Evolutionary conservation across 1,140 invertebrate species (phyloP).

Genomic region (Brachystomella parvula): DNA sequence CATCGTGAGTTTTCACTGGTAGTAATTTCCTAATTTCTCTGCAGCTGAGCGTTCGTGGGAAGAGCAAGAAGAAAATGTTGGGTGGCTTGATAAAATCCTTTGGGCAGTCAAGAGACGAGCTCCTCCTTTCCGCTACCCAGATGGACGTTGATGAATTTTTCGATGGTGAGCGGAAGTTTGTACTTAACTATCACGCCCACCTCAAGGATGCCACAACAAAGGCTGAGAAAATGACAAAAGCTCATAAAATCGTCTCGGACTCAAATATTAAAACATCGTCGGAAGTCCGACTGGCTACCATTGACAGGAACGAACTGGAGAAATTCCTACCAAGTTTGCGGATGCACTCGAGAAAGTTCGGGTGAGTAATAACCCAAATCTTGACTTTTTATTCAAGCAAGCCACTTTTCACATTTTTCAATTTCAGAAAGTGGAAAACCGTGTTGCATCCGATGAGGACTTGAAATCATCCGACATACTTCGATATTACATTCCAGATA

Average conservation of each 20-base stretch:
- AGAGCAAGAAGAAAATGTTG: conserved; percentile 64
- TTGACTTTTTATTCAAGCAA: not conserved
- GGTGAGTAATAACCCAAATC: conserved; percentile 52
- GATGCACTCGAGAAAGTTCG: conserved; percentile 90
- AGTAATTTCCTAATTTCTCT: not conserved
- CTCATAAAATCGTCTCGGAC: conserved; percentile 92
- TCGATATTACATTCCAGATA: conserved; percentile 94
- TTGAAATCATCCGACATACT: conserved; percentile 94
- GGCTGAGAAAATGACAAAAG: conserved; percentile 85
- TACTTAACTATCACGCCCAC: conserved; percentile 89
- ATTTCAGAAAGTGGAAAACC: conserved; percentile 79
- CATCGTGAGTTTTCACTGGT: conserved; percentile 9
- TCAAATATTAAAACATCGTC: conserved; percentile 93
- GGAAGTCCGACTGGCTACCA: conserved; percentile 76
- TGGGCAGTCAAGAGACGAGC: conserved; percentile 88
- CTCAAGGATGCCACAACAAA: conserved; percentile 85
- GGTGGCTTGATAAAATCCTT: conserved; percentile 71
- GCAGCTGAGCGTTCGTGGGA: conserved; percentile 77
- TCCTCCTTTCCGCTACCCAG: conserved; percentile 82
- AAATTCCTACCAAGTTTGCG: conserved; percentile 78
- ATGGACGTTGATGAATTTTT: conserved; percentile 99
- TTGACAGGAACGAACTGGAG: conserved; percentile 79
- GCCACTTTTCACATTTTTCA: conserved; percentile 22
- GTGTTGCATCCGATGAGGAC: conserved; percentile 95
- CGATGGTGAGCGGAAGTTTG: conserved; percentile 89